These are phyloP conservation scores for Euzophera pinguis DNA, from an alignment of 2,888 invertebrate species.

Conservation along the genomic window DNA sequence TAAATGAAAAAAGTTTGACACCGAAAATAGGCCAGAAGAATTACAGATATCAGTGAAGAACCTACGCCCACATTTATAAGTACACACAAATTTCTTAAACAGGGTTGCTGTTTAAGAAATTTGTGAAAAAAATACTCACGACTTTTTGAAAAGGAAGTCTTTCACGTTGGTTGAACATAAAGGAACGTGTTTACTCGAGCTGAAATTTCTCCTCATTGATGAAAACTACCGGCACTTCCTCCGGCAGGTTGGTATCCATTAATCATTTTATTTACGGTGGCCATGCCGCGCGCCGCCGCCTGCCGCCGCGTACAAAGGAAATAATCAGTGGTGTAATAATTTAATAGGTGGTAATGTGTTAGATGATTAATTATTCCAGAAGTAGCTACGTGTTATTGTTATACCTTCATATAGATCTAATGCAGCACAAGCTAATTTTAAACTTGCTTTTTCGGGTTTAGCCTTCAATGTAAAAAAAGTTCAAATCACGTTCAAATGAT, in stretches of 20 bases:
- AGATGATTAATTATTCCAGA: neutral
- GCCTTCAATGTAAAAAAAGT: too few species aligned
- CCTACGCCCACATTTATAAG: too few species aligned
- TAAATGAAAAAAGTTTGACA: too few species aligned
- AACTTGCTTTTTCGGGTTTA: too few species aligned
- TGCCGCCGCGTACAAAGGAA: neutral
- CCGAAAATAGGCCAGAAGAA: too few species aligned
- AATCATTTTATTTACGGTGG: slow-evolving; percentile 26
- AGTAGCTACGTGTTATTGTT: neutral
- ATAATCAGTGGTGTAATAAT: slow-evolving; percentile 14
- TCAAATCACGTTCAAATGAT: too few species aligned
- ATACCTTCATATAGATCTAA: neutral
- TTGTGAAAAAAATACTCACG: neutral
- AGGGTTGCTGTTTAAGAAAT: neutral
- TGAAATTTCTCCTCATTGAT: slow-evolving; percentile 1
- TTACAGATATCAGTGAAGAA: too few species aligned
- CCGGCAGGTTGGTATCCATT: slow-evolving; percentile 21
- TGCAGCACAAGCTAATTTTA: too few species aligned
- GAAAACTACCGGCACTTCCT: neutral
- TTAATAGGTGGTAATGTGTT: slow-evolving; percentile 13
- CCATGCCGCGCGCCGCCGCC: neutral
- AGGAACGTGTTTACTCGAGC: neutral
- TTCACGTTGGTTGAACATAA: neutral
- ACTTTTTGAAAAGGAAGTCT: neutral
- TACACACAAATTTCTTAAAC: too few species aligned